A percentile compares a stretch with the other conserved stretches of the same genome.
These are phyloP conservation scores for Mylabris phalerata DNA, from an alignment of 1,140 invertebrate genomes.

Conservation along the genomic window DNA sequence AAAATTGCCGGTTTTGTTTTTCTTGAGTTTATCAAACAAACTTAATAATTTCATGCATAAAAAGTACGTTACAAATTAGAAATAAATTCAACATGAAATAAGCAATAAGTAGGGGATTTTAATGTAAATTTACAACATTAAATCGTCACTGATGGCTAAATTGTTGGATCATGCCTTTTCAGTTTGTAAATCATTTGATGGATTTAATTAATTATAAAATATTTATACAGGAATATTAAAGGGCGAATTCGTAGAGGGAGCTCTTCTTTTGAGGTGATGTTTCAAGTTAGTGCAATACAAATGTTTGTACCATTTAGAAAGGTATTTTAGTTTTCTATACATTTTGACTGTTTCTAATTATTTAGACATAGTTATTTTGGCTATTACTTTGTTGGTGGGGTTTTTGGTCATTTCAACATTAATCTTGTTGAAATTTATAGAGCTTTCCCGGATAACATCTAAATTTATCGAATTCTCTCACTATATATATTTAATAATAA, in stretches of 20 bases:
- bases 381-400: not conserved
- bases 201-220: constrained; percentile 10
- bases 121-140: too few species aligned
- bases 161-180: too few species aligned
- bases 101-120: too few species aligned
- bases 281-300: not conserved
- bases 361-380: not conserved
- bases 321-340: too few species aligned
- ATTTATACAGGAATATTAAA: constrained; percentile 8
- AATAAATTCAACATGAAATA: too few species aligned
- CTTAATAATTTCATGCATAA: too few species aligned
- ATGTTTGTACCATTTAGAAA: not conserved
- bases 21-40: too few species aligned
- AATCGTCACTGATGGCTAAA: too few species aligned
- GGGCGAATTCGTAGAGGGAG: constrained; percentile 3
- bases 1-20: too few species aligned
- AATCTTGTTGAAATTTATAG: not conserved
- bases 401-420: not conserved
- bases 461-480: too few species aligned
- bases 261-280: not conserved
- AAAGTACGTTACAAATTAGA: too few species aligned
- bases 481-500: too few species aligned
- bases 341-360: not conserved
- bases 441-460: not conserved
- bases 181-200: not conserved